These are phyloP conservation scores for Andrena cerasifolii DNA, from an alignment of 1,140 invertebrate species.

Conservation along the genomic window DNA sequence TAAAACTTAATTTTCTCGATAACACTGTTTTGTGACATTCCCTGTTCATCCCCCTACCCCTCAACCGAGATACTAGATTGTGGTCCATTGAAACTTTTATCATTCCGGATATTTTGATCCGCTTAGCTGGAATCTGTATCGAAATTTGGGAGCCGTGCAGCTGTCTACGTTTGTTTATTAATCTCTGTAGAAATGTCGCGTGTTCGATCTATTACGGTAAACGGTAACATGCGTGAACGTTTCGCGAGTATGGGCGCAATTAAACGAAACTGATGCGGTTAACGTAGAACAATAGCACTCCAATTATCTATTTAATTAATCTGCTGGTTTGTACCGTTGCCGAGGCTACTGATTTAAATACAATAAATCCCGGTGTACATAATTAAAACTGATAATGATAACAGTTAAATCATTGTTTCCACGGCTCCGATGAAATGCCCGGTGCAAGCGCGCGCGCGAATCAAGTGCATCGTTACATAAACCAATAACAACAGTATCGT, in stretches of 20 bases:
- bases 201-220: neutral
- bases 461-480: no score
- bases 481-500: no score
- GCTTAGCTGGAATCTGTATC: no score
- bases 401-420: neutral
- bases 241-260: neutral
- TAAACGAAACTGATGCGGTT: neutral
- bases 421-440: neutral
- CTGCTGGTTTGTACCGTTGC: neutral
- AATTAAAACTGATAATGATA: conserved; percentile 3
- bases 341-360: conserved; percentile 3
- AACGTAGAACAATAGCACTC: neutral
- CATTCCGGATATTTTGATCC: no score
- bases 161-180: neutral
- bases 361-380: conserved; percentile 23
- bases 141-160: neutral
- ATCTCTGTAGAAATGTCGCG: neutral
- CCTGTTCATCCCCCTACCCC: no score
- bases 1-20: no score
- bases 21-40: no score
- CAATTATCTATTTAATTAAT: conserved; percentile 20
- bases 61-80: no score
- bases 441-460: neutral
- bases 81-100: no score
- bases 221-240: neutral